Percentiles rank a stretch among this genome's conserved stretches.
Conservation (phyloP, 2,888 invertebrate species). For the Sminthurinus aureus region DNA sequence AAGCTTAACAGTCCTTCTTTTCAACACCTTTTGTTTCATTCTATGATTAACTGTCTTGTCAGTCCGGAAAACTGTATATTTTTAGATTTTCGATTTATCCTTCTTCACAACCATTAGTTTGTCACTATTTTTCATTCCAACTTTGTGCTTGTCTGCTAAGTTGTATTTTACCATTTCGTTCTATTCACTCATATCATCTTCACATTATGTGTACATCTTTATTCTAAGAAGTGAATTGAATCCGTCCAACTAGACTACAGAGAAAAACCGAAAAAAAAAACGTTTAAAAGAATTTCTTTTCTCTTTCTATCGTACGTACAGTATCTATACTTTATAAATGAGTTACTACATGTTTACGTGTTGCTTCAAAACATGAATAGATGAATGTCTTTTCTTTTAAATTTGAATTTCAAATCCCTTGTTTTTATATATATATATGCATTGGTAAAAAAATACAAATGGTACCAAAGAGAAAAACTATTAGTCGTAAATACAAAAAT, state of each 20-base stretch:
- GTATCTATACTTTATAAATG: not conserved
- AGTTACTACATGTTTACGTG: not conserved
- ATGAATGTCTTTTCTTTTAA: not conserved
- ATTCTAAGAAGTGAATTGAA: not conserved
- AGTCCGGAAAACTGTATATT: constrained; percentile 26
- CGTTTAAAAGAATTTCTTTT: not conserved
- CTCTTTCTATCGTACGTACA: not conserved
- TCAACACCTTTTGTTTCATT: constrained; percentile 42
- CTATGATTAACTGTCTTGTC: constrained; percentile 32
- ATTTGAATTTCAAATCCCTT: not conserved
- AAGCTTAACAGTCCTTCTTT: constrained; percentile 27
- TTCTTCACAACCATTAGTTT: constrained; percentile 36
- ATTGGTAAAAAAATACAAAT: too few species aligned
- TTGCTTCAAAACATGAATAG: not conserved
- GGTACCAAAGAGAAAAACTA: too few species aligned
- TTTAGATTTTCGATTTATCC: constrained; percentile 41
- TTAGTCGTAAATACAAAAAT: too few species aligned
- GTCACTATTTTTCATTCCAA: constrained; percentile 12
- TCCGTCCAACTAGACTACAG: not conserved
- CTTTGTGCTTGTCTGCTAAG: not conserved
- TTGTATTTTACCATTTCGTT: too few species aligned
- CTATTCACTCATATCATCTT: not conserved
- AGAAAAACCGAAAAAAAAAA: not conserved
- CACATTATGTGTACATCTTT: not conserved
- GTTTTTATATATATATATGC: too few species aligned